Evolutionary conservation across 2,888 invertebrate species (phyloP).

Genomic region (Chironomus tentans): DNA sequence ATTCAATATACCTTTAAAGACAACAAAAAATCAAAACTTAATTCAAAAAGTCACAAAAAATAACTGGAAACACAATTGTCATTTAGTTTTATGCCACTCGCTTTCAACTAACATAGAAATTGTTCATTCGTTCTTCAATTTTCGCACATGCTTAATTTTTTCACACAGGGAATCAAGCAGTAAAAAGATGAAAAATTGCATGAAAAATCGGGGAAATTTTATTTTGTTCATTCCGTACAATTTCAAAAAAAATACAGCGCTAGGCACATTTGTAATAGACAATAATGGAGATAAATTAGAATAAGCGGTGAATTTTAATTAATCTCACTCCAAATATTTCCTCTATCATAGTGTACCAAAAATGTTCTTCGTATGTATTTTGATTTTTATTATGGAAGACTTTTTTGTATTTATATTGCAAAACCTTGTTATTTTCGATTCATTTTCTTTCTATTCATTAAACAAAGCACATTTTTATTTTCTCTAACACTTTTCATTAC

Average conservation of each 20-base stretch:
- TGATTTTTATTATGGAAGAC: not conserved
- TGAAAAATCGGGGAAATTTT: not conserved
- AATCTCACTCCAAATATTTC: not conserved
- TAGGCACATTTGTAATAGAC: constrained; percentile 8
- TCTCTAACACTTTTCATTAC: not conserved
- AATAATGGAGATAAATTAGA: constrained; percentile 19
- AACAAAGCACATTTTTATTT: not conserved
- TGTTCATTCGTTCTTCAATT: too few relatives aligned
- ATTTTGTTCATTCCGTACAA: not conserved
- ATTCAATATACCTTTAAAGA: too few relatives aligned
- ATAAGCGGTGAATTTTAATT: constrained; percentile 22
- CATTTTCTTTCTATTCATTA: not conserved
- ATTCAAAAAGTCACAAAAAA: too few relatives aligned
- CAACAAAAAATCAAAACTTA: too few relatives aligned
- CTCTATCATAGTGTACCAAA: not conserved
- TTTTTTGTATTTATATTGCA: not conserved
- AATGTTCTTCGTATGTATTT: not conserved
- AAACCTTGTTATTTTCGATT: not conserved
- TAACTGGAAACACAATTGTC: too few relatives aligned
- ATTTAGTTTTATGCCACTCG: too few relatives aligned
- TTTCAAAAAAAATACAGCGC: too few relatives aligned
- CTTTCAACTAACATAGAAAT: too few relatives aligned
- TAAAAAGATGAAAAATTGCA: not conserved
- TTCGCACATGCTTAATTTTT: too few relatives aligned
- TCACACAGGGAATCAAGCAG: not conserved